Evolutionary conservation across 2,888 invertebrate species (phyloP), one percentile per base, ranked within the genome.

Genomic region (Barypeithes pellucidus): DNA sequence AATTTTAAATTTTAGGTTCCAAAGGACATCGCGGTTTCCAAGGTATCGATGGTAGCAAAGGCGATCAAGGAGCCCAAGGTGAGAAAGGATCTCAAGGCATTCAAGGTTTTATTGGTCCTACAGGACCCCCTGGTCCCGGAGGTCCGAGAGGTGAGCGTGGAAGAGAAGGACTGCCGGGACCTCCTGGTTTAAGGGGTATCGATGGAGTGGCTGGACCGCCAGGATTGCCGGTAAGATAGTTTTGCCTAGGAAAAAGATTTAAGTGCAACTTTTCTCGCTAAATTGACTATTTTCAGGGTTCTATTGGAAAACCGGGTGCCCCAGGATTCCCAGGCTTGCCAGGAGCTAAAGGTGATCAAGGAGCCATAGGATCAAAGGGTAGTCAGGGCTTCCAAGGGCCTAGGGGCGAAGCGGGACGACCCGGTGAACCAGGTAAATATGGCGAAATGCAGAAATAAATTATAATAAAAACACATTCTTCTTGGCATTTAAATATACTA

Each of bases 101-200:
- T 68, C 85, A 89, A 0, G 94, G 94, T 43, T 89, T 89, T n/a
- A 89, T 91, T 85, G 95, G 94, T 11, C 89, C 89, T 0, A 81
- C 89, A n/a, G 94, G 95, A 5, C 90, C 91, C 22, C 85, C 90
- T 82, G 95, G 95, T 24, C 92, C 93, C 20, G 88, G 91, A 14
- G 95, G 96, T 39, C 89, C 93, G 5, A 88, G 95, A 77, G 95
- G 96, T 4, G 95, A 95, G 87, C 88, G 95, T 81, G 95, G 95
- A 0, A 88, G 95, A 41, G 95, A 95, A 86, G 95, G 95, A 0
- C 90, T 94, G 0, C 88, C 94, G 0, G 95, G 94, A 0, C 89
- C 93, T 2, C 91, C 93, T 0, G 95, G 95, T 7, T 87, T 93
- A 70, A 88, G 95, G 81, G 95, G 95, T 61, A 89, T 91, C 70